Percentiles rank a stretch among this genome's conserved stretches.
phyloP scores from a whole-genome alignment of 2,797 vertebrate genomes.

The Sebastes trivittatus region DNA sequence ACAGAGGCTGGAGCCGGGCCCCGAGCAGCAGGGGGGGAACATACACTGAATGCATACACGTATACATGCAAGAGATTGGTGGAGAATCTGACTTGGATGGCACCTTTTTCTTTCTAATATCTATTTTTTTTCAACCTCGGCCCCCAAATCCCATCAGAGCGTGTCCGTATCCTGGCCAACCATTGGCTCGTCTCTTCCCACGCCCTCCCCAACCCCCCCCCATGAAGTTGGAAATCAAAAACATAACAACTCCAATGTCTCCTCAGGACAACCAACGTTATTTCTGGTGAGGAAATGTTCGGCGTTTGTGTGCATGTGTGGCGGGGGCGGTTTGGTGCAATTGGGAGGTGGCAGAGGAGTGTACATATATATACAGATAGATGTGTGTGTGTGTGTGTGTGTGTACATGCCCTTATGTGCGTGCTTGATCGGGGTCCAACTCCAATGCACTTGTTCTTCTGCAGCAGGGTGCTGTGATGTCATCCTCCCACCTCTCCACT shows the following conservation, averaged over 20 bases:
- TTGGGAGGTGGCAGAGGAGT: conserved; percentile 33
- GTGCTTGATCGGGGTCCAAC: conserved; percentile 59
- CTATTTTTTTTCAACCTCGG: conserved; percentile 24
- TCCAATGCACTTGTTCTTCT: conserved; percentile 72
- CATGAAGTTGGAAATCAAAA: conserved; percentile 50
- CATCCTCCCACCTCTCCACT: conserved; percentile 81
- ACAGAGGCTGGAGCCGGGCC: conserved; percentile 23
- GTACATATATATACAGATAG: background rate
- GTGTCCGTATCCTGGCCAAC: conserved; percentile 52
- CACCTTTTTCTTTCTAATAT: conserved; percentile 13
- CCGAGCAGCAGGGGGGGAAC: background rate
- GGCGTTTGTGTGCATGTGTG: conserved; percentile 32
- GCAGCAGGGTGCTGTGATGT: conserved; percentile 81
- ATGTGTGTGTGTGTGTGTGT: background rate
- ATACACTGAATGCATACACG: background rate
- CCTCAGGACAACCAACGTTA: conserved; percentile 64
- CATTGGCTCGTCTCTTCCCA: conserved; percentile 46
- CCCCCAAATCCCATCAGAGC: conserved; percentile 71
- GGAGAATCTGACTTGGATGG: conserved; percentile 25
- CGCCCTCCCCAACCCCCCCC: background rate
- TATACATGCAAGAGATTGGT: background rate
- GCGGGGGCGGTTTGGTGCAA: conserved; percentile 33
- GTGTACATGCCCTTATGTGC: conserved; percentile 30
- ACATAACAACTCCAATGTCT: conserved; percentile 53
- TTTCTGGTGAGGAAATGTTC: conserved; percentile 68